Conservation (phyloP, 2,888 invertebrate species). For the Pollenia angustigena region DNA sequence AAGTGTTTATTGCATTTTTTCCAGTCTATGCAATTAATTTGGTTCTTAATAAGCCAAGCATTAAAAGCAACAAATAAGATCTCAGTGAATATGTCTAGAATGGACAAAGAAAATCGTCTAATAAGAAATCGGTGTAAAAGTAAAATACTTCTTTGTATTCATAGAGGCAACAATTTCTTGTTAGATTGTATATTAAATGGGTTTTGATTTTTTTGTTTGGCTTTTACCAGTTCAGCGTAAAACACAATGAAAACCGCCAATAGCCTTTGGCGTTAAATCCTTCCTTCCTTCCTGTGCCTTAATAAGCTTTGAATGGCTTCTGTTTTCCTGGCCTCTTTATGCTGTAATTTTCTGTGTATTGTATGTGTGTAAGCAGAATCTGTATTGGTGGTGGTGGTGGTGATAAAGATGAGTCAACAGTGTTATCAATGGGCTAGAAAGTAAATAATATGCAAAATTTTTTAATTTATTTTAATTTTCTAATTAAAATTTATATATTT, state of each 20-base stretch:
- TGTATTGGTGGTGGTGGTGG: slow-evolving; percentile 5
- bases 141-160: slow-evolving; percentile 32
- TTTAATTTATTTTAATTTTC: too few relatives aligned
- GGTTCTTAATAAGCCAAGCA: slow-evolving; percentile 49
- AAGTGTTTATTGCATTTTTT: neutral
- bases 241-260: slow-evolving; percentile 71
- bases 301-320: slow-evolving; percentile 56
- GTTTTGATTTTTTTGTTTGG: slow-evolving; percentile 38
- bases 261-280: slow-evolving; percentile 70
- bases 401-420: slow-evolving; percentile 14
- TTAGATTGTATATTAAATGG: slow-evolving; percentile 34
- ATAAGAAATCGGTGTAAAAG: neutral
- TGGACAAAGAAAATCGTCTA: neutral
- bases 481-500: too few relatives aligned
- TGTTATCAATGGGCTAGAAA: neutral
- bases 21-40: slow-evolving; percentile 55
- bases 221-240: slow-evolving; percentile 63
- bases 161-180: slow-evolving; percentile 7
- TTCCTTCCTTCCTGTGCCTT: slow-evolving; percentile 66
- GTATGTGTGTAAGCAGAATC: neutral
- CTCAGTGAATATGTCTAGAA: neutral
- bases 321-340: slow-evolving; percentile 16
- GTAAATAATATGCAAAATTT: too few relatives aligned
- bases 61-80: slow-evolving; percentile 18
- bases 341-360: neutral